Evolutionary conservation across 2,888 invertebrate genomes (phyloP), one percentile per base, ranked within the genome.

Genomic region (Acronicta leporina): DNA sequence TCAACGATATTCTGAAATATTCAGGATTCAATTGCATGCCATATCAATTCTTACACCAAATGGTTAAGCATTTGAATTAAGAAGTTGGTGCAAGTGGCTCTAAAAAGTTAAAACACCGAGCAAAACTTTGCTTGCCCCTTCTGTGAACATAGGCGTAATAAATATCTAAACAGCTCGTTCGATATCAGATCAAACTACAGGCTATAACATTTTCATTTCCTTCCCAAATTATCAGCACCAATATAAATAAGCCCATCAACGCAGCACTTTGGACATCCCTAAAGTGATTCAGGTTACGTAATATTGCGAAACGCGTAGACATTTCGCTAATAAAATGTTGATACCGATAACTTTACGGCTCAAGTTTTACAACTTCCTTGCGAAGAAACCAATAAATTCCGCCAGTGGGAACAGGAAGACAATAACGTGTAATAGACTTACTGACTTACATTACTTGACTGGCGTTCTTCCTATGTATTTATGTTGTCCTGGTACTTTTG

Each of bases 341-440:
- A 75, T 80, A 59, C 61, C 65, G 66, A 82, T 82, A 79, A 81
- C 67, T 81, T 82, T 82, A 82, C 66, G 65, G 60, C 68, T 45
- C 48, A 48, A 66, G 63, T 77, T 80, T 80, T 79, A 82, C 72
- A 74, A 74, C 81, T 82, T 80, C 77, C 76, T 69, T 44, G 53
- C 53, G 60, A 58, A 59, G 35, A 13, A 71, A 67, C 58, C 77
- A 60, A 79, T 79, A 78, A 75, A 77, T 68, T 70, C 61, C 60
- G 30, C 16, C 48, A 27, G 41, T 45, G 45, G 16, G 41, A 63
- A 50, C 46, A 56, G 71, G 47, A 53, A 75, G 52, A 73, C 73
- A 78, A 63, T 68, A 66, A 51, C 44, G 41, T 13, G 27, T 58
- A 58, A 55, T 45, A 44, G 42, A 64, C 49, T 53, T 71, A n/a